phyloP scores from a whole-genome alignment of 2,113 vertebrate species.

The Neotoma lepida region DNA sequence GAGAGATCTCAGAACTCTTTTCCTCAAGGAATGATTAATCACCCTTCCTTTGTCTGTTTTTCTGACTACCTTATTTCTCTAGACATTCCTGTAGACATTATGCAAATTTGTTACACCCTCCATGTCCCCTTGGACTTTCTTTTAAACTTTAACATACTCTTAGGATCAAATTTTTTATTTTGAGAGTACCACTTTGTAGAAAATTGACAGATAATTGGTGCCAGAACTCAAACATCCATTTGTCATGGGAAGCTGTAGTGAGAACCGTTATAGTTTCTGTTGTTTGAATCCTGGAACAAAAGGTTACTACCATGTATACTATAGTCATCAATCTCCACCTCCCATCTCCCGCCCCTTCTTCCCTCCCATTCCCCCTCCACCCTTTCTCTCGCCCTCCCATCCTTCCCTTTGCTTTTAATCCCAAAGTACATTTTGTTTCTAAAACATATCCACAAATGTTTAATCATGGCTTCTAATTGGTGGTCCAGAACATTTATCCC shows the following conservation, averaged over 20 bases:
- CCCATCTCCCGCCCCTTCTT: not conserved
- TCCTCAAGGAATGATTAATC: not conserved
- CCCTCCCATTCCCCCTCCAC: not conserved
- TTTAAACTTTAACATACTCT: not conserved
- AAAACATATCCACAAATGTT: not conserved
- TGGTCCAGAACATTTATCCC: not conserved
- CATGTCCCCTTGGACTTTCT: not conserved
- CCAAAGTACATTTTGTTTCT: not conserved
- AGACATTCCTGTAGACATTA: not conserved
- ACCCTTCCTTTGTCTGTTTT: not conserved
- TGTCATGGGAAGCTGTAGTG: not conserved
- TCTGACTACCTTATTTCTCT: not conserved
- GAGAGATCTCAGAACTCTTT: not conserved
- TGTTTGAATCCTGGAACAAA: not conserved
- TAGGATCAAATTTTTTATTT: not conserved
- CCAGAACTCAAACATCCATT: not conserved
- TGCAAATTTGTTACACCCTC: not conserved
- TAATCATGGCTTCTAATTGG: not conserved
- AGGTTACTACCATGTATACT: too few species aligned
- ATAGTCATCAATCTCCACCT: too few species aligned
- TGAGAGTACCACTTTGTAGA: not conserved
- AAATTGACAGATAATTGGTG: not conserved
- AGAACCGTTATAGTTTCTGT: not conserved
- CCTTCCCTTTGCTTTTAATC: not conserved
- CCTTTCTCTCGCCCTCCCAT: fast-evolving